A percentile compares a stretch with the other conserved stretches of the same genome.
Evolutionary conservation across 2,797 vertebrate genomes (phyloP).

Genomic region (Natrix natrix): DNA sequence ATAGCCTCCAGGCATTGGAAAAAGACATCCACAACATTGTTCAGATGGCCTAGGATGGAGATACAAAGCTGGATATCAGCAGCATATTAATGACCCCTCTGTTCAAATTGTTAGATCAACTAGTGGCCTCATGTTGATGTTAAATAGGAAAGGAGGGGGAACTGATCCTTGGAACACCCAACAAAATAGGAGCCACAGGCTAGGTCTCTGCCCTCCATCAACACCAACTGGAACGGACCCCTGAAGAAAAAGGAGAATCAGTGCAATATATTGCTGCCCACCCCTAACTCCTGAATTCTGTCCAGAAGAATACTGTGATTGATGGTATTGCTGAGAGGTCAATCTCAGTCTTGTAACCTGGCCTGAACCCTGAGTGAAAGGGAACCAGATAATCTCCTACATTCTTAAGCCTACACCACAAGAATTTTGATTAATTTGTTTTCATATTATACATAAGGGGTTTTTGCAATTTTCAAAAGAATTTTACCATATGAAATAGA

Average conservation of each 20-base stretch:
- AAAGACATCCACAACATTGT: background rate
- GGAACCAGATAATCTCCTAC: background rate
- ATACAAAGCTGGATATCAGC: background rate
- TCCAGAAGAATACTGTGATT: background rate
- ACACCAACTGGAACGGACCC: background rate
- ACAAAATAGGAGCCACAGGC: background rate
- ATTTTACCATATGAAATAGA: background rate
- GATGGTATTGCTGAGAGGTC: background rate
- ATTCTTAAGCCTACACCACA: background rate
- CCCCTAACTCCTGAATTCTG: background rate
- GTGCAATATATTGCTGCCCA: background rate
- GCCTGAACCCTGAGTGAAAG: background rate
- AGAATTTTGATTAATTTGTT: background rate
- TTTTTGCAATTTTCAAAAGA: background rate
- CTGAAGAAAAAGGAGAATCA: background rate
- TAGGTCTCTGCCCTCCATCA: background rate
- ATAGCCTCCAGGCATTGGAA: background rate
- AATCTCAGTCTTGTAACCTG: background rate
- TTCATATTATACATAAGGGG: background rate
- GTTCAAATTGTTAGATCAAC: background rate
- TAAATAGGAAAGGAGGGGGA: background rate
- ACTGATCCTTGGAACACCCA: background rate
- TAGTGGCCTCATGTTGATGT: background rate
- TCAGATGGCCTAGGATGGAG: background rate
- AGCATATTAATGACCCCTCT: background rate